phyloP scores from a whole-genome alignment of 1,140 invertebrate species.

The Frieseomelitta varia region DNA sequence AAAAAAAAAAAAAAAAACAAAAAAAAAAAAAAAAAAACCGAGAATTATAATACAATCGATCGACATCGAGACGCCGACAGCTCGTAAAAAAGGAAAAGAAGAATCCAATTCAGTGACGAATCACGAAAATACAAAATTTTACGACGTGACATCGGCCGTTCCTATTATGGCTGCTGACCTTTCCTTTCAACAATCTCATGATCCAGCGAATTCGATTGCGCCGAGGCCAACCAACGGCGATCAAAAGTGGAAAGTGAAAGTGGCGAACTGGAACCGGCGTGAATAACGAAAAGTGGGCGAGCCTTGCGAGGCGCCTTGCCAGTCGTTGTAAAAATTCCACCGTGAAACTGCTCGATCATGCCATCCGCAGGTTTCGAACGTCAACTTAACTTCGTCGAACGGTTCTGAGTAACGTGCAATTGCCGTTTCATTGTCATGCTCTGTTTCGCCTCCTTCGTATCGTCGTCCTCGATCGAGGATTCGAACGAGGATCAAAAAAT shows the following conservation, averaged over 20 bases:
- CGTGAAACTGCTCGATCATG: constrained; percentile 19
- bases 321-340: neutral
- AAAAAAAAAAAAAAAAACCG: too few species aligned
- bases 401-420: neutral
- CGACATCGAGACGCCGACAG: neutral
- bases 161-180: neutral
- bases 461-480: neutral
- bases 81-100: neutral
- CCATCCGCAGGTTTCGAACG: neutral
- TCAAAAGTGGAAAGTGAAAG: constrained; percentile 73
- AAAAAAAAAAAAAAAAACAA: too few species aligned
- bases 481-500: neutral
- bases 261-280: constrained; percentile 43
- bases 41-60: too few species aligned
- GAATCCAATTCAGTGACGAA: neutral
- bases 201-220: neutral
- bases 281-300: constrained; percentile 48
- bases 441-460: neutral
- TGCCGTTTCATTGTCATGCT: neutral
- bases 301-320: neutral
- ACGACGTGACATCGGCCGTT: neutral
- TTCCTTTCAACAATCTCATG: neutral
- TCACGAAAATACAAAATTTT: neutral
- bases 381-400: neutral
- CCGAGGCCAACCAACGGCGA: constrained; percentile 19